phyloP scores from a whole-genome alignment of 2,797 vertebrate genomes.

The Enteromius argenteus region DNA sequence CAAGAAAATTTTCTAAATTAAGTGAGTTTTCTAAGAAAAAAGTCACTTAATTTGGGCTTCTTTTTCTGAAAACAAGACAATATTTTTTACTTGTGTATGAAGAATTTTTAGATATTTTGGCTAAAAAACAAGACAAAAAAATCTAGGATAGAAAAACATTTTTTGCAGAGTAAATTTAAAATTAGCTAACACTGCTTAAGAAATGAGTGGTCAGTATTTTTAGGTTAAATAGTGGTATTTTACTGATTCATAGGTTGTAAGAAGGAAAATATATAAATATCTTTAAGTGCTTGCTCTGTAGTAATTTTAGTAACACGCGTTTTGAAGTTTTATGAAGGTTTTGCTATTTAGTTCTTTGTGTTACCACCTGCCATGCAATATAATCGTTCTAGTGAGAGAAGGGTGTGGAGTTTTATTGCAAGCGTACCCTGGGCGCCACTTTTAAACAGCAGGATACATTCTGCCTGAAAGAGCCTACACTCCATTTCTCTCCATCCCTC shows the following conservation, averaged over 20 bases:
- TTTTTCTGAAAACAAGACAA: too few species aligned
- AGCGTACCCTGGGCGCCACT: constrained; percentile 46
- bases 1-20: too few species aligned
- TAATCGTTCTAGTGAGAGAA: constrained; percentile 9
- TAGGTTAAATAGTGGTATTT: background rate
- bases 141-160: too few species aligned
- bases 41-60: too few species aligned
- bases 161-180: too few species aligned
- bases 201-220: background rate
- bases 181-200: background rate
- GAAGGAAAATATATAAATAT: background rate
- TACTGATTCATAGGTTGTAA: background rate
- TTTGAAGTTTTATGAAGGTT: background rate
- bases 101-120: too few species aligned
- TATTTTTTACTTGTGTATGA: too few species aligned
- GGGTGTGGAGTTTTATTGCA: constrained; percentile 52
- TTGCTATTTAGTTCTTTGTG: constrained; percentile 17
- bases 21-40: too few species aligned
- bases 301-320: background rate
- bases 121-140: too few species aligned
- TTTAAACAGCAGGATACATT: constrained; percentile 58
- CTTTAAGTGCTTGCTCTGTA: background rate
- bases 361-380: constrained; percentile 1
- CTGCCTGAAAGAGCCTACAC: constrained; percentile 39
- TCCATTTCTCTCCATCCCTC: constrained; percentile 9